Evolutionary conservation across 2,888 invertebrate species (phyloP).

Genomic region (Lobophora halterata): DNA sequence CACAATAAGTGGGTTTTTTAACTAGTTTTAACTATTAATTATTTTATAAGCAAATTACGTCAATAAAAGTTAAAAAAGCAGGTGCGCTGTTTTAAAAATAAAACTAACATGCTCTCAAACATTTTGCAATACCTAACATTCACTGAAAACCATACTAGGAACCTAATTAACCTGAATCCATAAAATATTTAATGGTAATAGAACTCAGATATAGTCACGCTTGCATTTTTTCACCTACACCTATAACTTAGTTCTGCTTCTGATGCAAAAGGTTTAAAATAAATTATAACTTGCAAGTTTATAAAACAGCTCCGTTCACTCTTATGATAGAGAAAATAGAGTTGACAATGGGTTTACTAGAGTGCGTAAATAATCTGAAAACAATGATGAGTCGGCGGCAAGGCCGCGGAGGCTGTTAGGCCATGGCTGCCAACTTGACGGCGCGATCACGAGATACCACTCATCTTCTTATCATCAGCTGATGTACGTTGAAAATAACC

Average conservation of each 20-base stretch:
- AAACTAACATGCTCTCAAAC: no score
- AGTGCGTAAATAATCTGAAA: constrained; percentile 13
- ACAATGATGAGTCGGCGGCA: constrained; percentile 39
- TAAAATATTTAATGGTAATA: constrained; percentile 11
- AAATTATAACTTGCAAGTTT: not conserved
- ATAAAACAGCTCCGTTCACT: not conserved
- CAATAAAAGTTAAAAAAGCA: no score
- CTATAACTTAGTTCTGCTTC: not conserved
- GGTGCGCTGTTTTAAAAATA: no score
- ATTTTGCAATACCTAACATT: no score
- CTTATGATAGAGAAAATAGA: constrained; percentile 7
- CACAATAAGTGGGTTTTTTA: no score
- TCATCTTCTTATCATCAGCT: constrained; percentile 76
- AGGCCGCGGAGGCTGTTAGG: constrained; percentile 66
- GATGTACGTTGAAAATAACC: constrained; percentile 54
- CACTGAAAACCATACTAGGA: constrained; percentile 18
- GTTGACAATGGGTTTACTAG: constrained; percentile 1
- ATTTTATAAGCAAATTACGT: no score
- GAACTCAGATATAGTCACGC: constrained; percentile 8
- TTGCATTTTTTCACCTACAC: constrained; percentile 2
- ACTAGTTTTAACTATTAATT: no score
- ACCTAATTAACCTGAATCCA: constrained; percentile 24
- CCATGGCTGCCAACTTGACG: constrained; percentile 68
- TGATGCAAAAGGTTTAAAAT: not conserved
- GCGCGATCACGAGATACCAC: constrained; percentile 71